These are phyloP conservation scores for Melieria crassipennis DNA, from an alignment of 2,888 invertebrate genomes.

Conservation along the genomic window DNA sequence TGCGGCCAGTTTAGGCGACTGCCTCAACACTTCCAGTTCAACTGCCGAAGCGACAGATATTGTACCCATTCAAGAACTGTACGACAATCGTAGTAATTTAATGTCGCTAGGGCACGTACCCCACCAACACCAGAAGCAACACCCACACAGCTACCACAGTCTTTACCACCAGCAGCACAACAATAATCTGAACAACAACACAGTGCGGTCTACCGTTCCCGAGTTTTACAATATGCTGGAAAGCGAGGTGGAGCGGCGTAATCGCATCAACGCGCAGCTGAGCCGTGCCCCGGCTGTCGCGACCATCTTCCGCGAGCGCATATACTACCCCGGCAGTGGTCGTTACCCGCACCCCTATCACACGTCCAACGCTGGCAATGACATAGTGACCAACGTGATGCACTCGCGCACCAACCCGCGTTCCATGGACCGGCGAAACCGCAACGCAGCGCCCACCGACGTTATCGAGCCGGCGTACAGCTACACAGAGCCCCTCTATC, in stretches of 20 bases:
- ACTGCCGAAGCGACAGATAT: conserved; percentile 53
- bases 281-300: conserved; percentile 50
- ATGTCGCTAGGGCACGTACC: conserved; percentile 58
- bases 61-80: conserved; percentile 56
- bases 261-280: conserved; percentile 63
- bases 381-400: conserved; percentile 52
- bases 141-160: conserved; percentile 44
- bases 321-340: conserved; percentile 55
- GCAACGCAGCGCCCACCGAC: conserved; percentile 55
- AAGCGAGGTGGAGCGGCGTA: conserved; percentile 63
- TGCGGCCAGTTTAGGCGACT: conserved; percentile 39
- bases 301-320: conserved; percentile 63
- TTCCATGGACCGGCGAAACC: conserved; percentile 59
- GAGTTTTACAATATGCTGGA: conserved; percentile 62
- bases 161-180: conserved; percentile 49
- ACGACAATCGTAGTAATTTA: conserved; percentile 60
- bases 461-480: conserved; percentile 60
- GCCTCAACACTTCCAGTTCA: conserved; percentile 53
- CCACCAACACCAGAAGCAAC: conserved; percentile 44
- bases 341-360: conserved; percentile 55
- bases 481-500: conserved; percentile 77
- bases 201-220: conserved; percentile 49
- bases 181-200: conserved; percentile 47
- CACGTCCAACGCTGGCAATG: conserved; percentile 52
- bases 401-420: conserved; percentile 62